Evolutionary conservation across 1,140 invertebrate species (phyloP).

Genomic region (Radopholus similis): DNA sequence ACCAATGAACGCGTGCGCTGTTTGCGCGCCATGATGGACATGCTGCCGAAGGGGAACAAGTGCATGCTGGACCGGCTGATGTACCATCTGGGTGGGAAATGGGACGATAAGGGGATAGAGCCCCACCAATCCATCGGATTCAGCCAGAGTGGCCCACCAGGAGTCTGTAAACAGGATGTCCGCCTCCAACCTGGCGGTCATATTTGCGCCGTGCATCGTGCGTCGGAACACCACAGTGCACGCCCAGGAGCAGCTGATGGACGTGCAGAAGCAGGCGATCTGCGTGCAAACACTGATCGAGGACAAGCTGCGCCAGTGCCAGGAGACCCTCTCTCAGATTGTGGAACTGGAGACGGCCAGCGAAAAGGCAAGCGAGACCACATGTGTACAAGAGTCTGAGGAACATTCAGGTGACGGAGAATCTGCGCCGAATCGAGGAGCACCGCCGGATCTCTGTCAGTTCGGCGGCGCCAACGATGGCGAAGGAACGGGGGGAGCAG

Average conservation of each 20-base stretch:
- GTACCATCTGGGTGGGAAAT: conserved; percentile 78
- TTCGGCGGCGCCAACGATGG: neutral
- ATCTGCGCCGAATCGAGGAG: conserved; percentile 42
- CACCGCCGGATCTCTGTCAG: conserved; percentile 32
- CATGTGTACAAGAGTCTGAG: neutral
- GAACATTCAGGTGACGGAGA: conserved; percentile 34
- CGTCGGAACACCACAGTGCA: conserved; percentile 78
- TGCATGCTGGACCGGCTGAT: conserved; percentile 85
- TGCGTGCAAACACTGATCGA: conserved; percentile 82
- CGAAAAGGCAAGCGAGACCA: conserved; percentile 44
- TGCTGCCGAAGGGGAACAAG: conserved; percentile 81
- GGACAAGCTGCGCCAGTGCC: conserved; percentile 73
- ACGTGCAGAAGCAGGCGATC: conserved; percentile 35
- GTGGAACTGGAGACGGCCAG: conserved; percentile 72
- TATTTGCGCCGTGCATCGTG: conserved; percentile 88
- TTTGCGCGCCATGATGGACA: conserved; percentile 79
- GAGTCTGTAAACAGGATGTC: conserved; percentile 88
- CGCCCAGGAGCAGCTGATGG: conserved; percentile 77
- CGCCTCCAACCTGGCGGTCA: conserved; percentile 81
- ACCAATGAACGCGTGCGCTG: conserved; percentile 76
- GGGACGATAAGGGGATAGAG: neutral
- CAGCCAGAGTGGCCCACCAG: conserved; percentile 72
- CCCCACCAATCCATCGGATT: neutral
- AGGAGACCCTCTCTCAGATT: conserved; percentile 78
- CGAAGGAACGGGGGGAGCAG: no score